Percentiles rank a stretch among this genome's conserved stretches.
These are phyloP conservation scores for Odontocerum albicorne DNA, from an alignment of 2,888 invertebrate species.

Conservation along the genomic window DNA sequence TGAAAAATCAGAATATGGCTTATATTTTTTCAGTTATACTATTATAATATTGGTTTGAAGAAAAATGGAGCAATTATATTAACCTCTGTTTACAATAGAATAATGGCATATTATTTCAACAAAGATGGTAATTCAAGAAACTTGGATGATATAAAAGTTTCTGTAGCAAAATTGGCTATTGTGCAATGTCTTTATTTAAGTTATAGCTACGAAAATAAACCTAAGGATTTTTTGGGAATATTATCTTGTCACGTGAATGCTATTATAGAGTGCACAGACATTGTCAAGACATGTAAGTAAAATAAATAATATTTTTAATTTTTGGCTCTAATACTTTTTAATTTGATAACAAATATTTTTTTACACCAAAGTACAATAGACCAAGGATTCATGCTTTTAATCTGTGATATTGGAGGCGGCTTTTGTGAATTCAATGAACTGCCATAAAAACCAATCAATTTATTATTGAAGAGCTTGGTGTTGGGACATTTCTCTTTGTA, in stretches of 20 bases:
- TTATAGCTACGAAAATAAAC: constrained; percentile 1
- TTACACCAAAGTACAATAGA: no score
- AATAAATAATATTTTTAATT: no score
- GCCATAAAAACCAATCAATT: no score
- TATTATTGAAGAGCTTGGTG: no score
- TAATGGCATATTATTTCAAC: constrained; percentile 17
- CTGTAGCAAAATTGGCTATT: constrained; percentile 21
- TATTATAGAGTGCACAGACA: constrained; percentile 26
- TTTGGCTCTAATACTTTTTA: no score
- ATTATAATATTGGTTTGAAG: constrained; percentile 23
- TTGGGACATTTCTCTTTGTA: no score
- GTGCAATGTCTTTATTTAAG: constrained; percentile 22
- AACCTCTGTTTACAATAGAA: constrained; percentile 24
- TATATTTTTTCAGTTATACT: constrained; percentile 31
- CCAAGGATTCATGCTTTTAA: no score
- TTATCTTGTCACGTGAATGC: constrained; percentile 25
- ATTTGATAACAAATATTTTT: no score
- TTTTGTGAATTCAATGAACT: no score
- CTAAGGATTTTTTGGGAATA: constrained; percentile 15
- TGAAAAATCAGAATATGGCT: no score
- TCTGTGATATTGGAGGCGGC: no score
- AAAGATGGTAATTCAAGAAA: constrained; percentile 14
- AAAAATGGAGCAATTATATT: constrained; percentile 21
- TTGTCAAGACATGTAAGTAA: constrained; percentile 23
- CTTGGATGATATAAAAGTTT: constrained; percentile 21